phyloP scores from a whole-genome alignment of 2,113 vertebrate species.

The Seriola dumerili region DNA sequence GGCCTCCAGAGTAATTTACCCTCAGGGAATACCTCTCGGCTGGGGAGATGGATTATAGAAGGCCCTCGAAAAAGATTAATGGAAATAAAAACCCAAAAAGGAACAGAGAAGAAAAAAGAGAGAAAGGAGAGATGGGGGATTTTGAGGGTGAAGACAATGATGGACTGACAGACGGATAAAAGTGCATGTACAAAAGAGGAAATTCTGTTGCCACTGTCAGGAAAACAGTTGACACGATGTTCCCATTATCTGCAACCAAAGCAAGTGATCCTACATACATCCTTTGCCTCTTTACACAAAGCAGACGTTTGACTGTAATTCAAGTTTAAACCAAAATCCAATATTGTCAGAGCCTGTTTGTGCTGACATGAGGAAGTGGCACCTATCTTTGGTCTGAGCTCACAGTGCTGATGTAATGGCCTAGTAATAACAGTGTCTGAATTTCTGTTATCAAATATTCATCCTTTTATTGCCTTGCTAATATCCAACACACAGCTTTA shows the following conservation, averaged over 20 bases:
- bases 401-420: conserved; percentile 78
- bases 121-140: conserved; percentile 35
- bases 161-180: conserved; percentile 44
- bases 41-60: conserved; percentile 97
- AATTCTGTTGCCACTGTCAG: background rate
- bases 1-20: conserved; percentile 99
- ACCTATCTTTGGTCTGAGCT: conserved; percentile 67
- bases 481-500: conserved; percentile 81
- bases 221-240: conserved; percentile 7
- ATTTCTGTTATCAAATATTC: conserved; percentile 84
- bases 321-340: conserved; percentile 55
- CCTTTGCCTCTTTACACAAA: conserved; percentile 21
- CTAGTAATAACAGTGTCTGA: conserved; percentile 77
- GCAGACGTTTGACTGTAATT: conserved; percentile 8
- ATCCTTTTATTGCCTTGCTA: conserved; percentile 84
- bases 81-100: conserved; percentile 88
- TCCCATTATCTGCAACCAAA: background rate
- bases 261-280: background rate
- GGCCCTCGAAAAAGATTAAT: conserved; percentile 97
- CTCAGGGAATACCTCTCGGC: conserved; percentile 94
- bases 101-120: conserved; percentile 16
- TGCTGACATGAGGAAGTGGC: conserved; percentile 67
- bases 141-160: conserved; percentile 24
- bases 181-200: conserved; percentile 5
- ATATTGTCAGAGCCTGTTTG: conserved; percentile 49